phyloP scores from a whole-genome alignment of 2,888 invertebrate genomes.

The Eurytoma adleriae region DNA sequence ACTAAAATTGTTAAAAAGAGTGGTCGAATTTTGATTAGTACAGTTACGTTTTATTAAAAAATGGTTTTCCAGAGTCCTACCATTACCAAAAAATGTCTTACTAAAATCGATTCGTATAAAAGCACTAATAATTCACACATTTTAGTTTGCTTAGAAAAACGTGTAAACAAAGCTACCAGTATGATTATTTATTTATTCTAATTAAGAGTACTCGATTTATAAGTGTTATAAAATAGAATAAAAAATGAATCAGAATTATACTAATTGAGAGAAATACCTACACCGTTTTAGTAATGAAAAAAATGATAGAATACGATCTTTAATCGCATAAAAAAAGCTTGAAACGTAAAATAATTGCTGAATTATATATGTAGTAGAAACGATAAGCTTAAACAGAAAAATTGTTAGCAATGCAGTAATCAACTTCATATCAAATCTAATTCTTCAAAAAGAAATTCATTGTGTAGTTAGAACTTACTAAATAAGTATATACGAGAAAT shows the following conservation, averaged over 20 bases:
- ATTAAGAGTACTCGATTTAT: not conserved
- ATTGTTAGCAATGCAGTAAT: not conserved
- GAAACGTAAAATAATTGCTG: conserved; percentile 25
- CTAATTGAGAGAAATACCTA: too few species aligned
- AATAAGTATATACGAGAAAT: conserved; percentile 30
- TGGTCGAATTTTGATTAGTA: too few species aligned
- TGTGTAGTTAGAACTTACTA: not conserved
- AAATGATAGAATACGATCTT: not conserved
- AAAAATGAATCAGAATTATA: not conserved
- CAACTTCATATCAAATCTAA: not conserved
- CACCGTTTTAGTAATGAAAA: not conserved
- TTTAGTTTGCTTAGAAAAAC: not conserved
- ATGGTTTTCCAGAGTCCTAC: too few species aligned
- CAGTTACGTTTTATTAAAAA: too few species aligned
- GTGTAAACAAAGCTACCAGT: not conserved
- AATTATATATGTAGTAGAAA: conserved; percentile 16
- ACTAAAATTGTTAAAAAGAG: too few species aligned
- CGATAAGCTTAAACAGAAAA: conserved; percentile 18
- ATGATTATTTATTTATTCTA: not conserved
- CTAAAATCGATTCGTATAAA: too few species aligned
- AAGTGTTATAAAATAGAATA: not conserved
- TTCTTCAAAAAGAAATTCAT: not conserved
- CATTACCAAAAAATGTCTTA: too few species aligned
- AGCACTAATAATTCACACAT: too few species aligned
- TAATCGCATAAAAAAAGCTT: conserved; percentile 21